Conservation (phyloP, 2,888 invertebrate genomes). For the Drosophila incognita region DNA sequence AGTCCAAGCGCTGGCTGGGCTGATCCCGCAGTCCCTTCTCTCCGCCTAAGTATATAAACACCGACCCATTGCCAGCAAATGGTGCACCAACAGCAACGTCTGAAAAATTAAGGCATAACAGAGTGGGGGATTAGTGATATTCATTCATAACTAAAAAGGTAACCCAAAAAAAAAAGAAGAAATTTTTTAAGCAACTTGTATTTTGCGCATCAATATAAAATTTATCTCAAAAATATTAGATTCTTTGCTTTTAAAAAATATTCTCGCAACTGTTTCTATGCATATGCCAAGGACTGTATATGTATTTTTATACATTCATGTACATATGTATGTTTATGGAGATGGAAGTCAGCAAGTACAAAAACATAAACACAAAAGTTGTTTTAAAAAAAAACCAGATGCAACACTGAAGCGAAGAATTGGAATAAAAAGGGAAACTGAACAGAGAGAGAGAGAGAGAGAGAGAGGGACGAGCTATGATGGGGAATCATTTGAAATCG, state of each 20-base stretch:
- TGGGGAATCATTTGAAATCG: not conserved
- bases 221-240: no score
- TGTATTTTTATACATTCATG: not conserved
- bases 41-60: slow-evolving; percentile 87
- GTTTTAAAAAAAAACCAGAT: not conserved
- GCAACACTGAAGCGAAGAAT: slow-evolving; percentile 1
- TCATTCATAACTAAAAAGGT: not conserved
- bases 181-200: no score
- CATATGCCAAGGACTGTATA: not conserved
- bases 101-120: slow-evolving; percentile 44
- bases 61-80: slow-evolving; percentile 87
- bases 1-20: slow-evolving; percentile 84
- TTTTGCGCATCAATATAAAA: no score
- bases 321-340: not conserved
- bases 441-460: not conserved
- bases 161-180: not conserved
- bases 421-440: not conserved
- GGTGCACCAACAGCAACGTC: slow-evolving; percentile 90
- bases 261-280: no score
- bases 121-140: not conserved
- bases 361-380: not conserved
- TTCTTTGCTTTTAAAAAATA: no score
- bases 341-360: slow-evolving; percentile 1
- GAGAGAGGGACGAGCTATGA: not conserved
- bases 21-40: slow-evolving; percentile 82